Evolutionary conservation across 1,140 invertebrate species (phyloP), one percentile per base, ranked within the genome.

Genomic region (Drosophila ananassae): DNA sequence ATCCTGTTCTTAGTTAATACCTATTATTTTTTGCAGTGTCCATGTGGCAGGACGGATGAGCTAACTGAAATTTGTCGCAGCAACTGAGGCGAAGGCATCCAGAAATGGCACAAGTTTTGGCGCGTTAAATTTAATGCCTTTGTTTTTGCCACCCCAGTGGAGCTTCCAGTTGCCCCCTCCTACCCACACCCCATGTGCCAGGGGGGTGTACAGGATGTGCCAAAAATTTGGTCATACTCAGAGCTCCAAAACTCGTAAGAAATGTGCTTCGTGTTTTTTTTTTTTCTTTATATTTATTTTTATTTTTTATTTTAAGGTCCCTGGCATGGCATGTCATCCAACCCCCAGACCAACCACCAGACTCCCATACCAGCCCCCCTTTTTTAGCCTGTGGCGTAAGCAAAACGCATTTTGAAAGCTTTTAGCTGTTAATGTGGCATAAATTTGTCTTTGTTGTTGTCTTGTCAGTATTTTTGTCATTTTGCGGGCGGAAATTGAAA

Each of bases 361-460:
- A 34, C 6, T 28, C 8, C 10, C 8, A 2, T 22, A 4, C 21
- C 44, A 48, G 32, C 57, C 22, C 39, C 48, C 28, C 41, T 4
- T 37, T 37, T 37, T 37, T 59, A 54, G 47, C 72, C 73, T 67
- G 22, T 76, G 79, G 83, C 78, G 61, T 77, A 87, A 54, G 77
- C 58, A 58, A 82, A 85, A 85, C 82, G 82, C 82, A 87, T 87
- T 87, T 87, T 87, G 82, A 87, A 87, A 87, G 82, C 82, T 87
- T 87, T 89, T 87, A 87, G 82, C 82, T 87, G 82, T 87, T 87
- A 87, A 87, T 87, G 82, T 87, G 82, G 82, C 82, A 87, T 87
- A 87, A 87, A 87, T 89, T 85, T 87, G 82, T 85, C 82, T 85
- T 72, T 87, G 78, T 87, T 85, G 81, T 71, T 78, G 62, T 73